These are phyloP conservation scores for Carlito syrichta DNA, from an alignment of 2,113 vertebrate genomes.

Conservation along the genomic window DNA sequence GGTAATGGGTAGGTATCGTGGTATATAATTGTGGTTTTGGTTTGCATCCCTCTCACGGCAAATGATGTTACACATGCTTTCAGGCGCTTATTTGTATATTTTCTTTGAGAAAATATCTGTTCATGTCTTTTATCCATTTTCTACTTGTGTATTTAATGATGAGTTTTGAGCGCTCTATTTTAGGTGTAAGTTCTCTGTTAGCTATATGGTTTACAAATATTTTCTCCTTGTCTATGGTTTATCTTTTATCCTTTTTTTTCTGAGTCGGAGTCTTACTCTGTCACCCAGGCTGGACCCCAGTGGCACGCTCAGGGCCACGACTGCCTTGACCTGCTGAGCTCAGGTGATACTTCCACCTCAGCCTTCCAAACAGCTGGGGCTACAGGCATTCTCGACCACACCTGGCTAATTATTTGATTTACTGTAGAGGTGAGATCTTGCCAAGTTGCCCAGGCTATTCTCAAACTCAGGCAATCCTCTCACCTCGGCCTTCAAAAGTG, in stretches of 20 bases:
- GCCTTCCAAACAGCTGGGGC: no score
- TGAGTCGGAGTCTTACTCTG: no score
- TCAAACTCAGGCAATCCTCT: no score
- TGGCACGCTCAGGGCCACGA: no score
- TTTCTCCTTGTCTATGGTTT: neutral
- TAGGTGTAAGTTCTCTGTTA: neutral
- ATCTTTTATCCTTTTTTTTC: neutral
- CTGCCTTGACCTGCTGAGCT: no score
- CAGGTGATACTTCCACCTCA: no score
- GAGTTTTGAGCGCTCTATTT: neutral
- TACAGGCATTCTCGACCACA: no score
- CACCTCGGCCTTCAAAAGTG: no score
- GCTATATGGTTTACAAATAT: neutral
- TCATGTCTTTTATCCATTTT: neutral
- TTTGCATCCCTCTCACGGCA: neutral
- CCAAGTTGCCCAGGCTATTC: no score
- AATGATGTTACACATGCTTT: neutral
- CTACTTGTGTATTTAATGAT: neutral
- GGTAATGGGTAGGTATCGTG: neutral
- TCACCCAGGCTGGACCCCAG: no score
- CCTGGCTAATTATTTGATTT: no score
- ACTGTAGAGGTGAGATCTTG: no score
- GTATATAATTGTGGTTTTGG: neutral
- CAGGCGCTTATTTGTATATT: neutral
- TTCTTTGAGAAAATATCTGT: neutral